Base-by-base conservation (phyloP, 2,888 invertebrate species). In the Lysandra coridon region DNA sequence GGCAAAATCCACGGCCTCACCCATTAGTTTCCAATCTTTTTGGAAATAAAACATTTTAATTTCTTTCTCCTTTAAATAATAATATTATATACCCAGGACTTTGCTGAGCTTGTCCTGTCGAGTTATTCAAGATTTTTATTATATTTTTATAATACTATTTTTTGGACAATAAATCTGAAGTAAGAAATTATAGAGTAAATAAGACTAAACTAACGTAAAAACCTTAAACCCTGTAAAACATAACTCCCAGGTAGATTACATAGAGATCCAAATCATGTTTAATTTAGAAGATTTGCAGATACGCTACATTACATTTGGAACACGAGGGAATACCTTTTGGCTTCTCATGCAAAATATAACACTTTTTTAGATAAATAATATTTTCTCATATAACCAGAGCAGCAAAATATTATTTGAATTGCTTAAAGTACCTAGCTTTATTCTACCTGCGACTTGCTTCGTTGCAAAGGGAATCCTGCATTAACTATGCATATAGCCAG, bases 261-360 rank as follows among this genome's bases (percentile, higher is more conserved):
- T 23, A 62, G 10, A 60, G n/a, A n/a, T 23, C 4, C 14, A 17
- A 57, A 57, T 17, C 10, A 69, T 69, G 30, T 69, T 69, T 69
- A 33, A 69, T 69, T 12, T 33, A 33, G 30, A 4, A 23, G 30
- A 14, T 12, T 30, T 33, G 69, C 14, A 33, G 33, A 33, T 14
- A 69, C 69, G 33, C 69, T 14, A 69, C 69, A 69, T 69, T 69
- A 69, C 30, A 33, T 69, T 69, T 30, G 69, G 30, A 30, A 69
- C 69, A 14, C 69, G 33, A 14, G 69, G 69, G 69, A 69, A 69
- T 69, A 69, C 33, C 69, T 69, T 69, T 69, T 33, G 33, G 69
- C 69, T 69, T 69, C 4, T 69, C 69, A 69, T 69, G 69, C 33
- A 69, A 64, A 69, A 69, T 33, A 33, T 69, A 14, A 14, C 30